Evolutionary conservation across 2,113 vertebrate genomes (phyloP), one percentile per base, ranked within the genome.

Genomic region (Vulpes vulpes): DNA sequence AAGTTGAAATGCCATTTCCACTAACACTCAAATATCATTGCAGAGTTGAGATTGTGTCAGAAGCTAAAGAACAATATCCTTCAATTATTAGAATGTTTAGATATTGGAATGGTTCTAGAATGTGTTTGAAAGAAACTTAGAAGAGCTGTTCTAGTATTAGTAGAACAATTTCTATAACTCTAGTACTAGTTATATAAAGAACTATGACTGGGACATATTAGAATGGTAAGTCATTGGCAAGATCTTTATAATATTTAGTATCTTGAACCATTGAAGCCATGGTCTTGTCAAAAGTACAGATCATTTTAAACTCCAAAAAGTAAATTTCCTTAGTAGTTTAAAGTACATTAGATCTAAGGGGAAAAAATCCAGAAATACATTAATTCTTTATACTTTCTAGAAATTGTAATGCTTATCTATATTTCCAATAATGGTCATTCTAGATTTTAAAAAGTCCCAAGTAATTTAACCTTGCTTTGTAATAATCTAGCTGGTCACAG

Each of bases 341-440:
- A 19, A 51, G 0, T 76, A 65, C 6, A 71, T 73, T 86, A 73
- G 38, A 78, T 25, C 5, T 59, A 32, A 93, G 25, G 32, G 6
- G 2, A 25, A 65, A 76, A 79, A 78, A n/a, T 49, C 6, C 32
- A 60, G 19, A 85, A 85, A 35, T 74, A 84, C 0, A 84, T 62
- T 32, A 93, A 73, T 30, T 76, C 23, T 3, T 71, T 69, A 80
- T 35, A 73, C 7, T 95, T 86, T 81, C 73, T 59, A 94, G 78
- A 89, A 86, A 59, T 97, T 73, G 2, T 30, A 90, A 35, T 67
- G 38, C 30, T 82, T 51, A 49, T 6, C 60, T 90, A 12, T 65
- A 73, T 57, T 94, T 69, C 65, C 85, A 81, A 89, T 81, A 76
- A 57, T 20, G 79, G 57, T 81, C 23, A 92, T 89, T 35, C 25